Evolutionary conservation across 2,888 invertebrate species (phyloP).

Genomic region (Thereva unica): DNA sequence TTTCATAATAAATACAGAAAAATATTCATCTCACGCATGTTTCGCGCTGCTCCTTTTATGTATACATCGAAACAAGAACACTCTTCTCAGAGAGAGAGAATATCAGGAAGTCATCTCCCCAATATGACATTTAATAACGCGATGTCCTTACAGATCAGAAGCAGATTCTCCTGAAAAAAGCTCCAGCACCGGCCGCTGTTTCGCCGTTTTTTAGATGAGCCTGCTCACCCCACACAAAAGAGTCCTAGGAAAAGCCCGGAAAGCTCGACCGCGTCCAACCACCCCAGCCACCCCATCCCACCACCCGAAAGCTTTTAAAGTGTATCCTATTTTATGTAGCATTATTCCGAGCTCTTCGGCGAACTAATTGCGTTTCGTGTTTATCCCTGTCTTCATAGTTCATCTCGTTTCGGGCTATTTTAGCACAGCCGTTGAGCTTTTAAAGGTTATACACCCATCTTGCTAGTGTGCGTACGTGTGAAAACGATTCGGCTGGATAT

Average conservation of each 20-base stretch:
- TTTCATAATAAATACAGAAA: background rate
- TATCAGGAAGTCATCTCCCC: background rate
- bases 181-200: background rate
- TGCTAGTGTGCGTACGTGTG: no score
- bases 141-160: constrained; percentile 19
- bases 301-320: constrained; percentile 2
- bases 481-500: no score
- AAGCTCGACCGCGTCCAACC: constrained; percentile 11
- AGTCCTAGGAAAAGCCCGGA: background rate
- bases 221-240: no score
- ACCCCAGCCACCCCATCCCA: background rate
- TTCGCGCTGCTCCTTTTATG: constrained; percentile 15
- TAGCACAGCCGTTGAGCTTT: constrained; percentile 7
- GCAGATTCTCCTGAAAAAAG: constrained; percentile 21
- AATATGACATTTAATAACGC: constrained; percentile 2
- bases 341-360: constrained; percentile 11
- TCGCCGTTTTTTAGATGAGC: no score
- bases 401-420: background rate
- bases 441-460: background rate
- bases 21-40: constrained; percentile 10
- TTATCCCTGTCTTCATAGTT: constrained; percentile 2
- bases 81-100: constrained; percentile 6
- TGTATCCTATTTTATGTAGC: background rate
- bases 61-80: background rate
- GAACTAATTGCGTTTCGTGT: constrained; percentile 16